Evolutionary conservation across 2,888 invertebrate species (phyloP).

Genomic region (Caenorhabditis doughertyi): DNA sequence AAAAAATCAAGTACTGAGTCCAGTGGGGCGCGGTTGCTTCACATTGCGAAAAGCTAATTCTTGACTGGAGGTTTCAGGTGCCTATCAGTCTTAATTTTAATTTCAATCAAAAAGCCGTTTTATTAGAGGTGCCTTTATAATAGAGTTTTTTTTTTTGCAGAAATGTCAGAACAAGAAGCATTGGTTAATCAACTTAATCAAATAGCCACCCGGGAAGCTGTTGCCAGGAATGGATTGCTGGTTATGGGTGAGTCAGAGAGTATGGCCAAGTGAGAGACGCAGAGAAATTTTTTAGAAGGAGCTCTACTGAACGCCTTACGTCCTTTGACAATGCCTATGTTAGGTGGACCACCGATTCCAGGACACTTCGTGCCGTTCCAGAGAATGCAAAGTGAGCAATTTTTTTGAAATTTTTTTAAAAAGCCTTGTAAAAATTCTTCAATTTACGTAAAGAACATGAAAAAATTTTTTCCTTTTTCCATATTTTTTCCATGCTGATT

Average conservation of each 20-base stretch:
- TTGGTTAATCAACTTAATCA: slow-evolving; percentile 48
- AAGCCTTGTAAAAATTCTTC: neutral
- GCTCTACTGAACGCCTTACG: slow-evolving; percentile 41
- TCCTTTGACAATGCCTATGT: slow-evolving; percentile 43
- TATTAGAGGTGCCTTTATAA: too few relatives aligned
- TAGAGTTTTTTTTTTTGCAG: slow-evolving; percentile 13
- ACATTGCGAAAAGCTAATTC: too few relatives aligned
- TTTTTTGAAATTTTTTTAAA: slow-evolving; percentile 1
- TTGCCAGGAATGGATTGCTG: slow-evolving; percentile 42
- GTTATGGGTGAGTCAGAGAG: slow-evolving; percentile 30
- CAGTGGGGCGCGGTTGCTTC: too few relatives aligned
- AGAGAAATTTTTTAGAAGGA: slow-evolving; percentile 51
- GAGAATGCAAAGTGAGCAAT: slow-evolving; percentile 39
- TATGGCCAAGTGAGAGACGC: too few relatives aligned
- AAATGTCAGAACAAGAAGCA: slow-evolving; percentile 63
- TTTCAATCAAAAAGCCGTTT: too few relatives aligned
- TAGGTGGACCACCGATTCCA: slow-evolving; percentile 50
- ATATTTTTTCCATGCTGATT: too few relatives aligned
- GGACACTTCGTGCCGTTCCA: slow-evolving; percentile 59
- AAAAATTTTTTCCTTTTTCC: too few relatives aligned
- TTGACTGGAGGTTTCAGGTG: too few relatives aligned
- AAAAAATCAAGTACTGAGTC: too few relatives aligned
- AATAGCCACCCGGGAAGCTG: slow-evolving; percentile 36
- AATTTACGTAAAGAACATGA: too few relatives aligned
- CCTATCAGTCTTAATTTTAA: too few relatives aligned